Base-by-base conservation (phyloP, 2,888 invertebrate species). In the Leptura quadrifasciata region DNA sequence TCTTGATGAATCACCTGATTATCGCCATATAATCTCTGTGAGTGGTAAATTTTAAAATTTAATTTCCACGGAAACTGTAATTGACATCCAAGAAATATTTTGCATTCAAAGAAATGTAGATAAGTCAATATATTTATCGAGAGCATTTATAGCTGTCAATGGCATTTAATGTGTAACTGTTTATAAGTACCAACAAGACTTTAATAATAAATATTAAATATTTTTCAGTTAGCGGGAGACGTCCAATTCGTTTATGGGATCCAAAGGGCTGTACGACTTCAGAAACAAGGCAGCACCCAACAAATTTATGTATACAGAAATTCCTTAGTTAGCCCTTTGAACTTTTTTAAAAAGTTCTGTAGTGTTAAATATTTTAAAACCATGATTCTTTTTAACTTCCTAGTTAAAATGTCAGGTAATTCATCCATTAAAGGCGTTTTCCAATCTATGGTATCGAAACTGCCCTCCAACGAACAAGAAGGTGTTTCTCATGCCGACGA, bases 401-500 rank as follows among this genome's bases (percentile, higher is more conserved):
- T 86, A 2, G 78, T 80, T 6, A 84, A 84, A 68, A 68, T 84
- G 58, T 82, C 83, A 0, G 82, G 80, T 9, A 79, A 76, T 69
- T 75, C 76, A n/a, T 76, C 79, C 8, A 35, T 80, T n/a, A 83
- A 78, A 65, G 80, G 73, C 20, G 72, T 81, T 12, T 81, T 84
- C 18, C 68, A 79, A 55, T 76, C 76, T 15, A 4, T 83, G 4
- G 58, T 79, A 5, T 76, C 72, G 1, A 81, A 82, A 55, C 68
- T 81, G 9, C 82, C 83, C 9, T 74, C 74, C 17, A 81, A 78
- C 27, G 55, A 78, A 21, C 20, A 79, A 3, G 61, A 80, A 65
- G 88, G 87, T 20, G 87, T 84, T 3, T 83, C 84, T 8, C 88
- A 88, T 76, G 88, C 84, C 0, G 88, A 88, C 52, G 88, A 88